Base-by-base conservation (phyloP, 2,113 vertebrate genomes). In the Thermophis baileyi region DNA sequence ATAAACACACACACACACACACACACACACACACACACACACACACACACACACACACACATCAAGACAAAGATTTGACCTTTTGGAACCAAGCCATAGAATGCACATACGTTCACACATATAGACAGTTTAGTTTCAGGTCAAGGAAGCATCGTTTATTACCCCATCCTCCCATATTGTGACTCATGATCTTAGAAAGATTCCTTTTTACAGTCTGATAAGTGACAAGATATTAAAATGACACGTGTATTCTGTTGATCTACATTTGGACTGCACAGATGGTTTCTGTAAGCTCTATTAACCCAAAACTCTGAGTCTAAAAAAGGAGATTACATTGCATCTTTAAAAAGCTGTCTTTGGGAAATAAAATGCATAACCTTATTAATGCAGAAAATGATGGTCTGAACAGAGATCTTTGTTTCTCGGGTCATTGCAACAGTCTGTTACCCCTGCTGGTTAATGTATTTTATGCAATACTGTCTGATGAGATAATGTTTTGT, bases 401-500 rank as follows among this genome's bases (percentile, higher is more conserved):
- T 87, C 86, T 90, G 46, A 90, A 87, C 54, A 93, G 54, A 50
- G 81, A 93, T 90, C 53, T 63, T 90, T 93, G 89, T 90, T 93
- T 90, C 89, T 63, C 35, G 81, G 92, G 92, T 86, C 92, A 93
- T 87, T 93, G 92, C 89, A 86, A 74, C 92, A 93, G 92, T 93
- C 74, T 93, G 92, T 93, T 93, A 63, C 92, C 47, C 92, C 92
- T 93, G 89, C 92, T 93, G 92, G 54, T 90, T 93, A 93, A 87
- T 55, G 46, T 90, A 93, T 93, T 93, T 90, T 93, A 51, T 90
- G 92, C 92, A 90, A 51, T 55, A 87, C 46, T 86, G 25, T 93
- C 89, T 93, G 89, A 93, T 93, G 92, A 93, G 92, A 89, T 93
- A 89, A 93, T 93, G 89, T 86, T 93, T 87, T 93, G 92, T 93